A percentile compares a stretch with the other conserved stretches of the same genome.
These are phyloP conservation scores for Gallinago media DNA, from an alignment of 2,113 vertebrate genomes.

Conservation along the genomic window DNA sequence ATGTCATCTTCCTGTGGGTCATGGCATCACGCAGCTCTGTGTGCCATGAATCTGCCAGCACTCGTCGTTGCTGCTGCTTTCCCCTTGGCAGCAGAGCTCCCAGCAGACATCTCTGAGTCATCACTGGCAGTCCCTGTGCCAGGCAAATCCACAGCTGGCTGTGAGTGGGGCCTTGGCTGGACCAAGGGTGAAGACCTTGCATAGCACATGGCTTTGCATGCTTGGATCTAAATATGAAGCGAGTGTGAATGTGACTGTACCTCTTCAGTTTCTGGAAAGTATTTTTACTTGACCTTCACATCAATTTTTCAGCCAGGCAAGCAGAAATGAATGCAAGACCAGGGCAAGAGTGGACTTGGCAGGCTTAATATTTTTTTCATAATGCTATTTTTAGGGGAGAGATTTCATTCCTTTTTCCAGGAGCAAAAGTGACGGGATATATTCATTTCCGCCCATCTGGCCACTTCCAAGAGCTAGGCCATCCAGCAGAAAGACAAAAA, in stretches of 20 bases:
- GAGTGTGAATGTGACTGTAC: not conserved
- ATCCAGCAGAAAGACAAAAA: constrained; percentile 2
- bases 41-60: not conserved
- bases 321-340: constrained; percentile 7
- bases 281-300: constrained; percentile 34
- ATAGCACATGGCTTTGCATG: not conserved
- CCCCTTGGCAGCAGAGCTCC: not conserved
- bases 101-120: not conserved
- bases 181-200: not conserved
- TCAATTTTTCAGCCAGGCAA: constrained; percentile 16
- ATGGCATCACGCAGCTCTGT: rapidly evolving
- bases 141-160: not conserved
- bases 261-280: constrained; percentile 16
- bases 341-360: constrained; percentile 4
- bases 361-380: not conserved
- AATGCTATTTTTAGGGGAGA: constrained; percentile 3
- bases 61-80: not conserved
- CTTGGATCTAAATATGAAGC: constrained; percentile 22
- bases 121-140: not conserved
- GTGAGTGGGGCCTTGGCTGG: not conserved
- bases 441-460: not conserved
- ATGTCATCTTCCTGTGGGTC: not conserved
- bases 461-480: not conserved
- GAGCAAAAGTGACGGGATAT: constrained; percentile 4
- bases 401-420: constrained; percentile 10